Evolutionary conservation across 2,888 invertebrate genomes (phyloP).

Genomic region (Frankliniella intonsa): DNA sequence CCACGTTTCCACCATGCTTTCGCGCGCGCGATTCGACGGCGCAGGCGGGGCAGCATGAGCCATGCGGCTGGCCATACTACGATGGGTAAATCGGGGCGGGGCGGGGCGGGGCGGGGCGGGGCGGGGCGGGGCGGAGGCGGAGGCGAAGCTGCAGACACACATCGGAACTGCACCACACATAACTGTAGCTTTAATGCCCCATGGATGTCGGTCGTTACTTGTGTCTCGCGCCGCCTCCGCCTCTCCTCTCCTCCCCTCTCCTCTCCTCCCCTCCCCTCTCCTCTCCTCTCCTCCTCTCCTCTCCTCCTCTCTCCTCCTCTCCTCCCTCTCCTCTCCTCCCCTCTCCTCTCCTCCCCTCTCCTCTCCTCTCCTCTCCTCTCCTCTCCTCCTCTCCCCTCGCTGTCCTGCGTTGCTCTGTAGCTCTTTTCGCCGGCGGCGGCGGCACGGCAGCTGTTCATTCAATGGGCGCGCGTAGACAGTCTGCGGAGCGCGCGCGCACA

Average conservation of each 20-base stretch:
- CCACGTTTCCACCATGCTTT: no score
- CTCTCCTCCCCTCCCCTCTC: slow-evolving; percentile 33
- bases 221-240: slow-evolving; percentile 32
- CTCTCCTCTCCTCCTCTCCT: slow-evolving; percentile 29
- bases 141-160: slow-evolving; percentile 48
- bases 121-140: slow-evolving; percentile 46
- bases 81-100: slow-evolving; percentile 2
- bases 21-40: no score
- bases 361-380: slow-evolving; percentile 31
- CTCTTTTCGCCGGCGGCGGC: no score
- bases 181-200: slow-evolving; percentile 22
- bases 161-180: slow-evolving; percentile 37
- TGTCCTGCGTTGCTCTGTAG: not conserved
- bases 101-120: slow-evolving; percentile 38
- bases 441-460: no score
- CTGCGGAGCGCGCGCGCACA: no score
- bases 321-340: slow-evolving; percentile 33
- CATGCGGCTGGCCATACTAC: slow-evolving; percentile 36
- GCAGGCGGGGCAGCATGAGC: slow-evolving; percentile 33
- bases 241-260: slow-evolving; percentile 34
- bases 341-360: slow-evolving; percentile 28
- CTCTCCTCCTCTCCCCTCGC: not conserved
- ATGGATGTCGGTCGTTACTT: slow-evolving; percentile 35
- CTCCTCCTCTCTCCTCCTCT: slow-evolving; percentile 34
- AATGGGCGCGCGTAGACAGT: no score